These are phyloP conservation scores for Neostethus bicornis DNA, from an alignment of 2,797 vertebrate genomes.

Conservation along the genomic window DNA sequence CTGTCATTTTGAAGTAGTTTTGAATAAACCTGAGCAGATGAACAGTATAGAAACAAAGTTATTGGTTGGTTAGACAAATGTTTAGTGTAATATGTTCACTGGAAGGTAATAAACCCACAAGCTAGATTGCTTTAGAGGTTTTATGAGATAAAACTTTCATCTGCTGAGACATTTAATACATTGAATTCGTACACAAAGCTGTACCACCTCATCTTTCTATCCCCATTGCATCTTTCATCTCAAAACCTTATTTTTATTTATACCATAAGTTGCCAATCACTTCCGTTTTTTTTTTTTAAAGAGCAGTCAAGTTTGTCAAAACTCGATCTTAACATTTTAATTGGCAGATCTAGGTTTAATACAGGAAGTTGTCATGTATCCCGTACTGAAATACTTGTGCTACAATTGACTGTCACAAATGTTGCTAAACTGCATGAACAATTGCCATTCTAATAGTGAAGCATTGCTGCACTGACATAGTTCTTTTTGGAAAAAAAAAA, in stretches of 20 bases:
- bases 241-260: conserved; percentile 49
- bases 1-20: too few relatives aligned
- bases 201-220: background rate
- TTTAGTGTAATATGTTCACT: background rate
- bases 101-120: background rate
- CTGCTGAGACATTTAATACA: conserved; percentile 85
- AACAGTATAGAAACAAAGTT: too few relatives aligned
- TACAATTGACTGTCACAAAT: conserved; percentile 58
- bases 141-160: conserved; percentile 77
- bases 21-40: too few relatives aligned
- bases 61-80: too few relatives aligned
- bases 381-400: conserved; percentile 20
- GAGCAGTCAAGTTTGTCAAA: conserved; percentile 78
- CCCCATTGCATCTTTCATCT: conserved; percentile 27
- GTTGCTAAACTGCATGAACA: conserved; percentile 42
- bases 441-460: conserved; percentile 66
- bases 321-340: conserved; percentile 85
- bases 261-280: too few relatives aligned
- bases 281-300: conserved; percentile 75
- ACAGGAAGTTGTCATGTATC: conserved; percentile 57
- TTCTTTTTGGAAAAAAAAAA: conserved; percentile 53
- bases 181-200: conserved; percentile 52
- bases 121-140: conserved; percentile 7
- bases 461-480: conserved; percentile 54
- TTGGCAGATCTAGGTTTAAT: conserved; percentile 66